These are phyloP conservation scores for Rhinoderma darwinii DNA, from an alignment of 2,113 vertebrate species.

Conservation along the genomic window DNA sequence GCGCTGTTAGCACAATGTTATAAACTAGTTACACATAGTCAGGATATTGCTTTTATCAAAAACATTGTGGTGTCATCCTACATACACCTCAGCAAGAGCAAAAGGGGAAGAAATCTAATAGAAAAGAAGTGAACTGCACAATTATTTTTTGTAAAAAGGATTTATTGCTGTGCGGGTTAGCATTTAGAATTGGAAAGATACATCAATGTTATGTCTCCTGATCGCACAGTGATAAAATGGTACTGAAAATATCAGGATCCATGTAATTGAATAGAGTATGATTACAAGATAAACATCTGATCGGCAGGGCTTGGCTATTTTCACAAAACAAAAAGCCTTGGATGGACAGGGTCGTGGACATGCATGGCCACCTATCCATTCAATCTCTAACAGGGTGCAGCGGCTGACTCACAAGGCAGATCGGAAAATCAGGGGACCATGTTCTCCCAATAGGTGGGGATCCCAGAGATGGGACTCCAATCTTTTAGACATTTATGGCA, in stretches of 20 bases:
- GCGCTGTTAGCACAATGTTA: not conserved
- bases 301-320: not conserved
- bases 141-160: conserved; percentile 20
- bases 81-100: conserved; percentile 12
- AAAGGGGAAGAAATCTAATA: conserved; percentile 8
- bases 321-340: no score
- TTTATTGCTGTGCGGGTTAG: conserved; percentile 25
- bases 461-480: no score
- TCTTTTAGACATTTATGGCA: no score
- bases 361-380: no score
- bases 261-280: conserved; percentile 31
- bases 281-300: not conserved
- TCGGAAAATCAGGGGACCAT: no score
- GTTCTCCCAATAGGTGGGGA: no score
- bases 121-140: conserved; percentile 41
- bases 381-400: no score
- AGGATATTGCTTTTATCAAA: conserved; percentile 38
- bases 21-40: not conserved
- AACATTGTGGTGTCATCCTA: not conserved
- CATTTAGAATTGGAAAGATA: conserved; percentile 41
- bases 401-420: no score
- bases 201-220: conserved; percentile 31
- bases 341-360: no score
- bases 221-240: conserved; percentile 41
- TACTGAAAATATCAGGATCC: conserved; percentile 20